Evolutionary conservation across 1,140 invertebrate species (phyloP).

Genomic region (Apocrypta bakeri): DNA sequence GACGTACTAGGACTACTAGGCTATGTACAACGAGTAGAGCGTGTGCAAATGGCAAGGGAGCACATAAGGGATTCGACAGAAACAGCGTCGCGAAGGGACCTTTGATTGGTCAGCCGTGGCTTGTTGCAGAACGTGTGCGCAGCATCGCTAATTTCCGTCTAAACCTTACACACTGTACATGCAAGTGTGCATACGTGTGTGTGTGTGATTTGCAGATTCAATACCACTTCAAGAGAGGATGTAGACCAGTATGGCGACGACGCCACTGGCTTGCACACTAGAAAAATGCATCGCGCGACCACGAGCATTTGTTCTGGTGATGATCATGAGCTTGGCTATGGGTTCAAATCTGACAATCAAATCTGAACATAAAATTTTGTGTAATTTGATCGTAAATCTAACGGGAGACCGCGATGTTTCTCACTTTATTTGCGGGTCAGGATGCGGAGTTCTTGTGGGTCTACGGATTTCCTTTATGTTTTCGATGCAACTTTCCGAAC

Average conservation of each 20-base stretch:
- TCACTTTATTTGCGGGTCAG: neutral
- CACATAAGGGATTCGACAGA: conserved; percentile 18
- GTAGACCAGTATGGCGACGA: conserved; percentile 12
- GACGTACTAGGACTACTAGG: too few relatives aligned
- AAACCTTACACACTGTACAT: neutral
- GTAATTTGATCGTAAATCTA: neutral
- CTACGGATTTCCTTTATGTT: too few relatives aligned
- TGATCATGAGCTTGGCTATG: too few relatives aligned
- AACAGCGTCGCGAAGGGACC: conserved; percentile 44
- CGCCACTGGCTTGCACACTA: neutral
- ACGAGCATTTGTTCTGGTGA: neutral
- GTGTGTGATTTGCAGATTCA: neutral
- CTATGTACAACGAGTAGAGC: neutral
- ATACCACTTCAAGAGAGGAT: neutral
- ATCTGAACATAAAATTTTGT: neutral
- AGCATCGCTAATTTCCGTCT: conserved; percentile 60
- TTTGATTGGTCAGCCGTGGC: conserved; percentile 59
- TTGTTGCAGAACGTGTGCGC: conserved; percentile 52
- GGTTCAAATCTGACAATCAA: too few relatives aligned
- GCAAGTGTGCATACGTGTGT: too few relatives aligned
- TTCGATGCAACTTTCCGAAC: neutral
- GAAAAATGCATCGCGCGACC: neutral
- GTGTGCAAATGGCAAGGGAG: conserved; percentile 21
- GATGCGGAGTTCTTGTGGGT: too few relatives aligned
- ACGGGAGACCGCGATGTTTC: neutral